Conservation (phyloP, 2,888 invertebrate species). For the Lordiphosa andalusiaca region DNA sequence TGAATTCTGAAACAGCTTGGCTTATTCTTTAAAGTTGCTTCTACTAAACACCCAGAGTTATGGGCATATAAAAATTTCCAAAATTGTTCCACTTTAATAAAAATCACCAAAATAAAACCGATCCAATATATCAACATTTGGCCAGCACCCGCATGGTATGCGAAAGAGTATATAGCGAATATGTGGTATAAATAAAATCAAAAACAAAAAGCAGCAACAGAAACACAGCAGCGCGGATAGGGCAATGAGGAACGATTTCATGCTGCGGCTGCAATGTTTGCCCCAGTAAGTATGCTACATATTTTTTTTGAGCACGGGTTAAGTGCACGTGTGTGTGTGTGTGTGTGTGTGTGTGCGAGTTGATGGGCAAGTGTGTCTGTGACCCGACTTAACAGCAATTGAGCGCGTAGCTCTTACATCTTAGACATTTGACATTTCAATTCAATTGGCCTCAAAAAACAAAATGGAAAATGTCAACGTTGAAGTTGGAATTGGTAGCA, state of each 20-base stretch:
- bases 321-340: conserved; percentile 35
- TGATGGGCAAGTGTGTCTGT: conserved; percentile 30
- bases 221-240: conserved; percentile 32
- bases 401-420: conserved; percentile 29
- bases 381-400: conserved; percentile 45
- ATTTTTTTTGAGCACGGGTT: conserved; percentile 59
- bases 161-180: conserved; percentile 31
- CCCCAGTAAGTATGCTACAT: conserved; percentile 70
- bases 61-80: too few species aligned
- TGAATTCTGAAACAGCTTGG: too few species aligned
- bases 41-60: too few species aligned
- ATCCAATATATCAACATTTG: too few species aligned
- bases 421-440: conserved; percentile 61
- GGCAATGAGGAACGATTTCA: conserved; percentile 50
- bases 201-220: conserved; percentile 14
- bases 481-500: background rate
- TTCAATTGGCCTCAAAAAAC: conserved; percentile 45
- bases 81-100: too few species aligned
- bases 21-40: too few species aligned
- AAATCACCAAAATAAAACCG: too few species aligned
- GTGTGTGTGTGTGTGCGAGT: conserved; percentile 6
- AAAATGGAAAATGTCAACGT: conserved; percentile 2
- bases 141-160: conserved; percentile 4
- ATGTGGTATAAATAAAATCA: conserved; percentile 9
- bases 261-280: conserved; percentile 61